Conservation (phyloP, 2,797 vertebrate species). For the Danio albolineatus region DNA sequence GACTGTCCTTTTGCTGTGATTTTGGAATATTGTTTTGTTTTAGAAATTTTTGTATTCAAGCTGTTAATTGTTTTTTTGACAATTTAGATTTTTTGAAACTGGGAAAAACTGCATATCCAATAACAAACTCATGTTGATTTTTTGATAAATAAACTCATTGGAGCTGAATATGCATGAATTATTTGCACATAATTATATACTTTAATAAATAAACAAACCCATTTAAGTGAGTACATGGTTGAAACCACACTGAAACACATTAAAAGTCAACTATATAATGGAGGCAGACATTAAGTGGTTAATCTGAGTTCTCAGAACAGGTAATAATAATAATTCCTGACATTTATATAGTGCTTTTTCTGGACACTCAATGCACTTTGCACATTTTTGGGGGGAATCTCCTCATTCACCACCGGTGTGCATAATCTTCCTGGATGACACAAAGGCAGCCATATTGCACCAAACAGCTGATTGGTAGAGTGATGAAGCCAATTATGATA, state of each 20-base stretch:
- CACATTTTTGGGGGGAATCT: too few relatives aligned
- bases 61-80: neutral
- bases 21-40: neutral
- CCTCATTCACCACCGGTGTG: too few relatives aligned
- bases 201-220: neutral
- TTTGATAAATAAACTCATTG: neutral
- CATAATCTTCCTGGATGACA: too few relatives aligned
- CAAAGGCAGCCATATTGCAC: too few relatives aligned
- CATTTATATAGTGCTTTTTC: too few relatives aligned
- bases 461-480: too few relatives aligned
- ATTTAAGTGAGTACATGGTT: neutral
- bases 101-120: conserved; percentile 12
- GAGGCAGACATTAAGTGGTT: neutral
- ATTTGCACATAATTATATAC: neutral
- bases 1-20: neutral
- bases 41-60: neutral
- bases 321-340: too few relatives aligned
- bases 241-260: neutral
- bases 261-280: neutral
- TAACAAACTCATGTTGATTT: neutral
- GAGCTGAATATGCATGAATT: neutral
- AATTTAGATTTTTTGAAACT: neutral
- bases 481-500: too few relatives aligned
- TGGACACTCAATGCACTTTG: too few relatives aligned
- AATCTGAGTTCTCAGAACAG: too few relatives aligned